Percentiles rank a stretch among this genome's conserved stretches.
phyloP scores from a whole-genome alignment of 1,140 invertebrate species.

The Drosophila kanapiae region DNA sequence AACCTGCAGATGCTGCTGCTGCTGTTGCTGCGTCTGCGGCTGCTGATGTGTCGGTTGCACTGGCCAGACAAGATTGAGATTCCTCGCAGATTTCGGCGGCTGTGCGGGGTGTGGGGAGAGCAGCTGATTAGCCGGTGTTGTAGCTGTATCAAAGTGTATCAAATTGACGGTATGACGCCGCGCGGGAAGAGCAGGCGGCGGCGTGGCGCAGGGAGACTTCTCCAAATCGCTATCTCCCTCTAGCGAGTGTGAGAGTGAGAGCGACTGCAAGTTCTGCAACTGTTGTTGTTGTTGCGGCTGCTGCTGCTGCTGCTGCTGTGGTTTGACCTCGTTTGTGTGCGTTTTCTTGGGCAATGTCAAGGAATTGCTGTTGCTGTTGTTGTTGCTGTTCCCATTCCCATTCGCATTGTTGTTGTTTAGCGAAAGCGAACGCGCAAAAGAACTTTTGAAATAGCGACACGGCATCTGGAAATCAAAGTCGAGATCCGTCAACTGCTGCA shows the following conservation, averaged over 20 bases:
- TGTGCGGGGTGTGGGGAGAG: slow-evolving; percentile 22
- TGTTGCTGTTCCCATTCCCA: slow-evolving; percentile 50
- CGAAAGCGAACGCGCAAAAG: slow-evolving; percentile 84
- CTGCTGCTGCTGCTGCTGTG: slow-evolving; percentile 39
- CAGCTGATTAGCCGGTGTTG: slow-evolving; percentile 56
- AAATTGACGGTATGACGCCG: slow-evolving; percentile 68
- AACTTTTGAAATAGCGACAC: slow-evolving; percentile 84
- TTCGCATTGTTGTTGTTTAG: slow-evolving; percentile 68
- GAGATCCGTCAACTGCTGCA: slow-evolving; percentile 52
- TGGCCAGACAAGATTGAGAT: slow-evolving; percentile 62
- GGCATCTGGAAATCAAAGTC: slow-evolving; percentile 85
- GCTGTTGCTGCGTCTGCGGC: slow-evolving; percentile 8
- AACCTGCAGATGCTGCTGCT: slow-evolving; percentile 54
- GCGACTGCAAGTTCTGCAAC: slow-evolving; percentile 24
- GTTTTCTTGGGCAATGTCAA: slow-evolving; percentile 72
- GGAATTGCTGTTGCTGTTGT: slow-evolving; percentile 52
- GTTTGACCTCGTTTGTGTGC: slow-evolving; percentile 60
- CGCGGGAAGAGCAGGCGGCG: slow-evolving; percentile 70
- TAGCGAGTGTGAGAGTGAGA: slow-evolving; percentile 21
- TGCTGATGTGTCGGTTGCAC: slow-evolving; percentile 42
- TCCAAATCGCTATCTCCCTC: slow-evolving; percentile 19
- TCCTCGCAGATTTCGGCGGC: slow-evolving; percentile 41
- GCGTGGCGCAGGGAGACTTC: slow-evolving; percentile 56
- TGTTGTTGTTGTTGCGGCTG: slow-evolving; percentile 29
- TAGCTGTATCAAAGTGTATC: slow-evolving; percentile 54